phyloP scores from a whole-genome alignment of 2,797 vertebrate species.

The Natrix natrix region DNA sequence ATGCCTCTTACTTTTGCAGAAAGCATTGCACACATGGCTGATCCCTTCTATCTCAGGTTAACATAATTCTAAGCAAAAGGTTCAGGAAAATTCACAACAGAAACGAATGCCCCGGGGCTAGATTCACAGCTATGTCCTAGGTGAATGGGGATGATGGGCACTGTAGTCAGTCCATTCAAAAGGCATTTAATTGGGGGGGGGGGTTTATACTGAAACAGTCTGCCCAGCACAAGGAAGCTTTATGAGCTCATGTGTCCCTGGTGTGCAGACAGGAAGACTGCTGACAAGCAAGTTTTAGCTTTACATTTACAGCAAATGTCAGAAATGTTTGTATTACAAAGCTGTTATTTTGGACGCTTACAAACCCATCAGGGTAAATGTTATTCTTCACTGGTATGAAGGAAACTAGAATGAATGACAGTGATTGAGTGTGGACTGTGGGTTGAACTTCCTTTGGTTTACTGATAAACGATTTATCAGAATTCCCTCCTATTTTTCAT shows the following conservation, averaged over 20 bases:
- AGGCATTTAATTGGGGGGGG: too few relatives aligned
- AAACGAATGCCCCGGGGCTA: neutral
- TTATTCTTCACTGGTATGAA: constrained; percentile 1
- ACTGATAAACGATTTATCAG: neutral
- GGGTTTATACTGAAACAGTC: neutral
- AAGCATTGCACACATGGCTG: neutral
- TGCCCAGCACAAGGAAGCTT: neutral
- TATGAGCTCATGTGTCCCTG: neutral
- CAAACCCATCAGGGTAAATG: constrained; percentile 8
- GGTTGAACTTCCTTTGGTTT: neutral
- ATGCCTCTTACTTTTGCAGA: neutral
- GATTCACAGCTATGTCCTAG: neutral
- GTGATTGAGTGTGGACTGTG: neutral
- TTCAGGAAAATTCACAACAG: neutral
- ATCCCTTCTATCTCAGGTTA: neutral
- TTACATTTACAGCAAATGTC: constrained; percentile 10
- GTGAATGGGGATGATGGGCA: neutral
- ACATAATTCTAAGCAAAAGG: neutral
- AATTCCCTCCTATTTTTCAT: neutral
- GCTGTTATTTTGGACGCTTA: constrained; percentile 10
- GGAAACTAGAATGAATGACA: neutral
- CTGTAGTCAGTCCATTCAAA: neutral
- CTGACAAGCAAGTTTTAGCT: constrained; percentile 1
- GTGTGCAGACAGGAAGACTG: neutral
- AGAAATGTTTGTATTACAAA: constrained; percentile 1